Conservation (phyloP, 2,888 invertebrate species). For the Poecilobothrus nobilitatus region DNA sequence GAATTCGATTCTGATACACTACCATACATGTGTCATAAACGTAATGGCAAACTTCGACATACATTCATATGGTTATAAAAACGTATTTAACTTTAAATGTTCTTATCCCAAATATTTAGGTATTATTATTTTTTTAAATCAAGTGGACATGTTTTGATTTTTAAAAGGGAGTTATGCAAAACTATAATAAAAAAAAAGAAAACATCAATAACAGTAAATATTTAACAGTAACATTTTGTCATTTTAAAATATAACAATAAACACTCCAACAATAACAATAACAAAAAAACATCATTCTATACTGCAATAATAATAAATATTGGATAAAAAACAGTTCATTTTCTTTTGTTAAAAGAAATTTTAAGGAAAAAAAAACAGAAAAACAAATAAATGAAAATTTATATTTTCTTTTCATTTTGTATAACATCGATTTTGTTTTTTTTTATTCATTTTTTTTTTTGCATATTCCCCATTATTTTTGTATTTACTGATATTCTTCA, state of each 20-base stretch:
- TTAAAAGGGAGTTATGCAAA: neutral
- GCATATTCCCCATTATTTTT: neutral
- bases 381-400: neutral
- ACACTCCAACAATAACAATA: neutral
- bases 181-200: neutral
- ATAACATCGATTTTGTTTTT: neutral
- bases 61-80: no score
- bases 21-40: no score
- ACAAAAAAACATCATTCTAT: neutral
- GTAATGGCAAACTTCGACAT: no score
- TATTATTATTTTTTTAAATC: neutral
- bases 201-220: conserved; percentile 1
- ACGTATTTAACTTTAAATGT: no score
- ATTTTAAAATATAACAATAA: neutral
- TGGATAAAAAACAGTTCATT: neutral
- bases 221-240: neutral
- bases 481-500: no score
- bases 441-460: neutral
- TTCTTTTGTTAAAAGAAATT: neutral
- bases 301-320: neutral
- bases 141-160: neutral
- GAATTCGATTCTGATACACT: no score
- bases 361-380: neutral
- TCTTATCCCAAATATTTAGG: no score
- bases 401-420: neutral